Base-by-base conservation (phyloP, 2,888 invertebrate genomes). In the Eupithecia tripunctaria region DNA sequence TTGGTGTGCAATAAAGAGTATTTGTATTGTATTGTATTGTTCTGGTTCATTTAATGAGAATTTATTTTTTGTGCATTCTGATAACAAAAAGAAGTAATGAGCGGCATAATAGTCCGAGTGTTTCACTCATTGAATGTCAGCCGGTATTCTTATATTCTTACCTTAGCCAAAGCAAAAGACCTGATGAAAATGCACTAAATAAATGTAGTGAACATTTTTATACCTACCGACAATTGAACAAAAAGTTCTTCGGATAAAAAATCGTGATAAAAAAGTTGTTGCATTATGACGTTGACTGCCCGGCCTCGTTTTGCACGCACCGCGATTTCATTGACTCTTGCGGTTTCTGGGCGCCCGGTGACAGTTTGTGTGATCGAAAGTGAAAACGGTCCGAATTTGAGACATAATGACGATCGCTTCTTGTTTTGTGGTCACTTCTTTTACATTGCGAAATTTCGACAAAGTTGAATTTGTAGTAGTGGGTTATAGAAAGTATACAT, bases 311-410 rank as follows among this genome's bases (percentile, higher is more conserved):
- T 82, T 82, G 85, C 85, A 80, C 76, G 83, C 81, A 77, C 80
- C 81, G 85, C 85, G 82, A 88, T 91, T 94, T 94, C 92, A 94
- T 94, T 92, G 93, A 93, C 94, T 94, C 89, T 88, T 90, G 93
- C 87, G 93, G 93, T 92, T 85, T 86, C 86, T 93, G 91, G 83
- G 81, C 84, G 85, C 92, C 89, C 90, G 86, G 91, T 93, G 86
- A 88, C 90, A 88, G 82, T 90, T 89, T 83, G 87, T 86, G 86
- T 85, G 85, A 88, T 91, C 82, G 88, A 91, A 92, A 93, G 91
- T 89, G 90, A 93, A 91, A 91, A 90, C 82, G 83, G 82, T 84
- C 84, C 81, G 81, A 81, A 78, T 82, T 71, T 66, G 70, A 69
- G 36, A 62, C 70, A 75, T 80, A 80, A 82, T 78, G 76, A 78